phyloP scores from a whole-genome alignment of 1,140 invertebrate species.

The Zaprionus lachaisei region DNA sequence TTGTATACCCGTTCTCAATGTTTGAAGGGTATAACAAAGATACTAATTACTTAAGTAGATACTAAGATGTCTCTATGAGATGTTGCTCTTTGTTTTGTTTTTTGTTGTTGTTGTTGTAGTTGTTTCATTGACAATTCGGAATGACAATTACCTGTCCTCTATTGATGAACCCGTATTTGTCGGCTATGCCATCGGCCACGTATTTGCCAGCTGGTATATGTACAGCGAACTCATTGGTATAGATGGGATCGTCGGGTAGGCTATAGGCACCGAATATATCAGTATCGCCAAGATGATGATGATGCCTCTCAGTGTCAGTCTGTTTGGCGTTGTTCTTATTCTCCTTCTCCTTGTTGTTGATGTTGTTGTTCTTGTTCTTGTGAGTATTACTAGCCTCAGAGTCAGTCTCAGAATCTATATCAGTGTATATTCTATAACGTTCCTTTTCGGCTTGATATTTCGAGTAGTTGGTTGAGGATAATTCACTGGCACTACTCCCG shows the following conservation, averaged over 20 bases:
- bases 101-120: background rate
- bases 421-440: conserved; percentile 19
- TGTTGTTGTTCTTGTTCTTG: conserved; percentile 30
- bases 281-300: conserved; percentile 30
- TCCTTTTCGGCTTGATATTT: conserved; percentile 30
- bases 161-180: conserved; percentile 87
- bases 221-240: conserved; percentile 89
- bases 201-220: conserved; percentile 86
- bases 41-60: conserved; percentile 1
- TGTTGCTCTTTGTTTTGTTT: background rate
- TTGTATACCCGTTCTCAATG: too few relatives aligned
- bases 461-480: conserved; percentile 31
- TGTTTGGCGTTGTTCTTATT: conserved; percentile 19
- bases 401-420: conserved; percentile 44
- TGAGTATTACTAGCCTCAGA: conserved; percentile 53
- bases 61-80: background rate
- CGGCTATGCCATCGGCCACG: conserved; percentile 86
- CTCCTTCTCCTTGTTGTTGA: conserved; percentile 10
- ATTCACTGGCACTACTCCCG: conserved; percentile 23
- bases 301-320: conserved; percentile 21
- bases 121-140: background rate
- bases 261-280: conserved; percentile 76
- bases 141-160: conserved; percentile 86
- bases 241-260: conserved; percentile 84
- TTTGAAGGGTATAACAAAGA: too few relatives aligned